Evolutionary conservation across 1,140 invertebrate genomes (phyloP).

Genomic region (Hyles vespertilio): DNA sequence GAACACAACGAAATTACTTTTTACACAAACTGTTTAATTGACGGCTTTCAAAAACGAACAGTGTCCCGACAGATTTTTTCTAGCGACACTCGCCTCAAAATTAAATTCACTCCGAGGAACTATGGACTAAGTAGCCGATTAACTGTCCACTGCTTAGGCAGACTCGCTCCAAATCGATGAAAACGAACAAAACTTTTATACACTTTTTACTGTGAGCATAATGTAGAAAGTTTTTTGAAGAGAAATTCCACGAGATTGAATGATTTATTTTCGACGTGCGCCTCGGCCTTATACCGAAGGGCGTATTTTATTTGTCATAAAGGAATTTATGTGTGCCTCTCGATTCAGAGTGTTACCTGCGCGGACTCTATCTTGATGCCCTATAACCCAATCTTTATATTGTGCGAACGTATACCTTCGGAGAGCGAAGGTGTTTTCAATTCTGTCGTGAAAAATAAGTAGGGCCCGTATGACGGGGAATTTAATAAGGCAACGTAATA

Average conservation of each 20-base stretch:
- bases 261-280: constrained; percentile 53
- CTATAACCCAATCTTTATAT: constrained; percentile 67
- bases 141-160: no score
- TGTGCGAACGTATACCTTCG: constrained; percentile 56
- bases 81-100: no score
- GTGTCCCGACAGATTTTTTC: no score
- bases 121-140: no score
- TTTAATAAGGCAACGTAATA: constrained; percentile 57
- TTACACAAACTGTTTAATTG: no score
- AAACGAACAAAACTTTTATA: no score
- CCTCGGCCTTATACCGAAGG: constrained; percentile 36
- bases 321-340: constrained; percentile 58
- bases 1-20: not conserved
- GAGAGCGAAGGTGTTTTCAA: constrained; percentile 57
- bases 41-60: no score
- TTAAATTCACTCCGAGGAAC: no score
- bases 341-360: constrained; percentile 40
- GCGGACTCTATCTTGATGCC: constrained; percentile 40
- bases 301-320: constrained; percentile 66
- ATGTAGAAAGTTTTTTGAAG: constrained; percentile 10
- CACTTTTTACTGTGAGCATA: constrained; percentile 4
- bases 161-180: no score
- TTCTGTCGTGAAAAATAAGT: constrained; percentile 62
- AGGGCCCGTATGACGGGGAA: constrained; percentile 36
- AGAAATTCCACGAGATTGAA: constrained; percentile 52